Evolutionary conservation across 2,888 invertebrate genomes (phyloP).

Genomic region (Orchestes rusci): DNA sequence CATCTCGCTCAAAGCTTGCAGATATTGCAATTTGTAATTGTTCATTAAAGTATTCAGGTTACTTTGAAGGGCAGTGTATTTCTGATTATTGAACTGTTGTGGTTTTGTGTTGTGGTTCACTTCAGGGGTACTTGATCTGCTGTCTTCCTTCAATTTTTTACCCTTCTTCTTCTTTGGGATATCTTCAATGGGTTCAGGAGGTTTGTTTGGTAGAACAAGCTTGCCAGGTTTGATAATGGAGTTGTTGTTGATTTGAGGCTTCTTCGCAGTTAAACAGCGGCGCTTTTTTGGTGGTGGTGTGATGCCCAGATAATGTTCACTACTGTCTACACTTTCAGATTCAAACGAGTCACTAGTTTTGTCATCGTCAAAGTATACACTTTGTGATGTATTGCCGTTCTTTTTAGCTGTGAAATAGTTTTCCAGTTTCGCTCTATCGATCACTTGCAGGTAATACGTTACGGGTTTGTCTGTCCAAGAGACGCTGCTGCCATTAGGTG

Average conservation of each 20-base stretch:
- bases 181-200: neutral
- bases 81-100: neutral
- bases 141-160: slow-evolving; percentile 10
- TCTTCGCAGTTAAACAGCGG: neutral
- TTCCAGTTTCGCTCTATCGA: slow-evolving; percentile 24
- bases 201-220: slow-evolving; percentile 8
- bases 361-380: slow-evolving; percentile 11
- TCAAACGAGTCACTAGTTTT: slow-evolving; percentile 17
- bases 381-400: slow-evolving; percentile 12
- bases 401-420: slow-evolving; percentile 22
- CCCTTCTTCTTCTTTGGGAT: slow-evolving; percentile 10
- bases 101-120: neutral
- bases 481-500: slow-evolving; percentile 21
- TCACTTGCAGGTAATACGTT: slow-evolving; percentile 23
- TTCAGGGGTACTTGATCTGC: slow-evolving; percentile 8
- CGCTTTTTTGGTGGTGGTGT: slow-evolving; percentile 14
- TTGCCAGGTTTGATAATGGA: slow-evolving; percentile 17
- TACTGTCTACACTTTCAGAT: slow-evolving; percentile 9
- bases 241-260: neutral
- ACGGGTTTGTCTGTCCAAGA: slow-evolving; percentile 26
- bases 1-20: slow-evolving; percentile 20
- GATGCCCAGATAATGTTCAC: slow-evolving; percentile 7
- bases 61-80: neutral
- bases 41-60: slow-evolving; percentile 18
- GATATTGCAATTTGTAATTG: slow-evolving; percentile 19